phyloP scores from a whole-genome alignment of 1,140 invertebrate species.

The Diabrotica virgifera region DNA sequence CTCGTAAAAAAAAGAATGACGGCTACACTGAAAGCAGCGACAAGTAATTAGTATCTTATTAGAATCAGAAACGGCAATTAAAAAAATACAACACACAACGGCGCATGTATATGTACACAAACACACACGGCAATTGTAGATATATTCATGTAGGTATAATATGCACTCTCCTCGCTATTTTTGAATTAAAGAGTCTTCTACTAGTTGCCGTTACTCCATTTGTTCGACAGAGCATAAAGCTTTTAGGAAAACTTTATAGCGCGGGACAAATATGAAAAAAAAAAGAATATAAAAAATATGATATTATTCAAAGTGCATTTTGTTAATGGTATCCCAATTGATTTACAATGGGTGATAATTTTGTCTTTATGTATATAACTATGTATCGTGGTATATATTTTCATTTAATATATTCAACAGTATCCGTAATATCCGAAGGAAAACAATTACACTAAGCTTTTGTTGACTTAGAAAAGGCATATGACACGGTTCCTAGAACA shows the following conservation, averaged over 20 bases:
- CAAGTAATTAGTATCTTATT: background rate
- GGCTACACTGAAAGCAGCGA: background rate
- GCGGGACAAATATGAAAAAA: background rate
- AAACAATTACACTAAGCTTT: too few species aligned
- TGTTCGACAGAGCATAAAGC: conserved; percentile 28
- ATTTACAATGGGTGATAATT: too few species aligned
- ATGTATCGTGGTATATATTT: too few species aligned
- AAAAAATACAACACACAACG: background rate
- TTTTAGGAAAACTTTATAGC: conserved; percentile 6
- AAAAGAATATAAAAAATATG: too few species aligned
- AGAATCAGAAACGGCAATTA: background rate
- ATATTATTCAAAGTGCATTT: too few species aligned
- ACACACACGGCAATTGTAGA: background rate
- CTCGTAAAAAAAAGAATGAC: too few species aligned
- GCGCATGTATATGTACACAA: background rate
- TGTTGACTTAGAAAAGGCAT: too few species aligned
- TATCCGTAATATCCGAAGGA: too few species aligned
- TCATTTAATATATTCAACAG: too few species aligned
- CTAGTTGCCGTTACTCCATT: conserved; percentile 25
- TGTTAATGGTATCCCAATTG: too few species aligned
- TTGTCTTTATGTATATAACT: too few species aligned
- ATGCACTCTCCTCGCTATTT: background rate
- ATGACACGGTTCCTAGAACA: too few species aligned
- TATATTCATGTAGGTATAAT: background rate
- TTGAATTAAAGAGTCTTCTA: background rate